Conservation (phyloP, 2,113 vertebrate species). For the Neoarius graeffei region DNA sequence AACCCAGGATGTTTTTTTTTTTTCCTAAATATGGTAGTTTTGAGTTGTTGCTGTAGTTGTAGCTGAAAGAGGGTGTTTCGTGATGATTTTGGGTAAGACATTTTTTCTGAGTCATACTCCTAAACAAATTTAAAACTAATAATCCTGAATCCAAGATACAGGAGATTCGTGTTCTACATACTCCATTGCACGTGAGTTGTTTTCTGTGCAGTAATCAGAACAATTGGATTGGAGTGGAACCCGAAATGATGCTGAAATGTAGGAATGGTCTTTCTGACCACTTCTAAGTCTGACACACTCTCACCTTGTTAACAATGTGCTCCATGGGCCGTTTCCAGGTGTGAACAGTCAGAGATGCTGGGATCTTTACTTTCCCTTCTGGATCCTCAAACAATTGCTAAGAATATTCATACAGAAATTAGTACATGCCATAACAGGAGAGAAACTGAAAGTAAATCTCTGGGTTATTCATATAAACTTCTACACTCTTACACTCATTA, state of each 20-base stretch:
- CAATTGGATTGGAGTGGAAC: neutral
- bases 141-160: neutral
- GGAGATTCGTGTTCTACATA: neutral
- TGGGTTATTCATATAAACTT: no score
- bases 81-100: neutral
- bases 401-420: neutral
- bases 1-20: neutral
- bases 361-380: slow-evolving; percentile 84
- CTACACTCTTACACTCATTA: neutral
- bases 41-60: neutral
- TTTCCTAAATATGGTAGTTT: no score
- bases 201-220: neutral
- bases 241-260: neutral
- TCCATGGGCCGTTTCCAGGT: slow-evolving; percentile 89
- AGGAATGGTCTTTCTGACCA: neutral
- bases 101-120: neutral
- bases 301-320: slow-evolving; percentile 76
- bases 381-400: slow-evolving; percentile 87
- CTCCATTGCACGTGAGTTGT: neutral
- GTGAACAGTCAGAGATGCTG: slow-evolving; percentile 79
- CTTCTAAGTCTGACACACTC: neutral
- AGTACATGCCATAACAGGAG: neutral
- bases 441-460: neutral
- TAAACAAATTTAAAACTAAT: neutral
- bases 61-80: neutral